Evolutionary conservation across 2,888 invertebrate species (phyloP).

Genomic region (Drosophila setosimentum): DNA sequence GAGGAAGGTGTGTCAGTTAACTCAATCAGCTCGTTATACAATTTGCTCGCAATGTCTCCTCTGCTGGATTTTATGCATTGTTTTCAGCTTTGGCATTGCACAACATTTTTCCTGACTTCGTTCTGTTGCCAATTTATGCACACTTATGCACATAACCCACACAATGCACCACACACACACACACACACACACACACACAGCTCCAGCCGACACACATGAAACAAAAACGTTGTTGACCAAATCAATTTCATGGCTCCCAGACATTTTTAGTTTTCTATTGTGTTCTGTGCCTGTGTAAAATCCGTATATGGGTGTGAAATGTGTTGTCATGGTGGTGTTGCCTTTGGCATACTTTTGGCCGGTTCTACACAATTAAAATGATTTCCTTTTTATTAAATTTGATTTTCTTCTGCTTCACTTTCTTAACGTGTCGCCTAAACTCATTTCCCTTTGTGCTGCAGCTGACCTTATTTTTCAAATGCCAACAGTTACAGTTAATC

Average conservation of each 20-base stretch:
- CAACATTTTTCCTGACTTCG: slow-evolving; percentile 29
- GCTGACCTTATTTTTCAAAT: slow-evolving; percentile 47
- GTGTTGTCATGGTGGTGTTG: slow-evolving; percentile 21
- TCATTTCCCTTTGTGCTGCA: slow-evolving; percentile 4
- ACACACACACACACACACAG: slow-evolving; percentile 6
- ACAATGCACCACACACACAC: slow-evolving; percentile 14
- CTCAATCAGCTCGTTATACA: slow-evolving; percentile 67
- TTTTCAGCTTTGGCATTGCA: slow-evolving; percentile 29
- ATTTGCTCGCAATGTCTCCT: slow-evolving; percentile 46
- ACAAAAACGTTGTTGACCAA: slow-evolving; percentile 64
- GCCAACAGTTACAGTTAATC: slow-evolving; percentile 57
- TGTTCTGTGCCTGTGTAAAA: slow-evolving; percentile 19
- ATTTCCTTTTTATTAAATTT: slow-evolving; percentile 13
- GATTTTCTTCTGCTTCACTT: slow-evolving; percentile 23
- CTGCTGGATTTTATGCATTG: slow-evolving; percentile 38
- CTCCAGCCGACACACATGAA: slow-evolving; percentile 19
- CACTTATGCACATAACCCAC: slow-evolving; percentile 70
- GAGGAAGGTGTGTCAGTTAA: slow-evolving; percentile 8
- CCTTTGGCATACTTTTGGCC: slow-evolving; percentile 38
- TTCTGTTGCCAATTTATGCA: slow-evolving; percentile 72
- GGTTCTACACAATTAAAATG: slow-evolving; percentile 59
- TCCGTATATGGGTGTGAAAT: slow-evolving; percentile 3
- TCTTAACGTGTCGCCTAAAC: slow-evolving; percentile 4
- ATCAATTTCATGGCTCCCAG: slow-evolving; percentile 72
- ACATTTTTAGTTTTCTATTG: slow-evolving; percentile 24